Conservation (phyloP, 2,888 invertebrate genomes). For the Hirtodrosophila trivittata region DNA sequence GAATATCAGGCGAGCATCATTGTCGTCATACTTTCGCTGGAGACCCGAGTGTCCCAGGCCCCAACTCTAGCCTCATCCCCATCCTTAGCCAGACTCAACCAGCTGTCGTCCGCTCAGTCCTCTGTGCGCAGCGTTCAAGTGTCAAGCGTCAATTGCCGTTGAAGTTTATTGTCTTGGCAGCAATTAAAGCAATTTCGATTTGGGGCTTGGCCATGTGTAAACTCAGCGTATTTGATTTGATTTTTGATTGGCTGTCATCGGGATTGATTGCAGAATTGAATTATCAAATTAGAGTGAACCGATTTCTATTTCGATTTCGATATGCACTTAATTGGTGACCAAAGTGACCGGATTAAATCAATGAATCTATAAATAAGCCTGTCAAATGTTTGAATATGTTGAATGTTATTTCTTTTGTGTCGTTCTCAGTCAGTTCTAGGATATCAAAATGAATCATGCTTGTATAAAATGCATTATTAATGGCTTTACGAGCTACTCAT, state of each 20-base stretch:
- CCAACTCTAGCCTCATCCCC: slow-evolving; percentile 4
- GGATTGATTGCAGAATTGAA: slow-evolving; percentile 68
- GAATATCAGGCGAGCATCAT: slow-evolving; percentile 51
- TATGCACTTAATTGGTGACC: slow-evolving; percentile 46
- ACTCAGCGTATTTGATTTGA: slow-evolving; percentile 56
- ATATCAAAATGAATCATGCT: not conserved
- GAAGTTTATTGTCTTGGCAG: slow-evolving; percentile 78
- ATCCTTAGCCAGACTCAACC: not conserved
- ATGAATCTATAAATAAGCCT: slow-evolving; percentile 16
- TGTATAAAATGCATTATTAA: slow-evolving; percentile 14
- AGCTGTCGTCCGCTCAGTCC: slow-evolving; percentile 14
- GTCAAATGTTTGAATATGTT: slow-evolving; percentile 10
- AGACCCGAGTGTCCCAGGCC: slow-evolving; percentile 2
- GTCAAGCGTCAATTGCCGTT: slow-evolving; percentile 76
- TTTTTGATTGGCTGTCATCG: slow-evolving; percentile 68
- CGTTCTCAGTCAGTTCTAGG: no score
- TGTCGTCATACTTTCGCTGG: slow-evolving; percentile 71
- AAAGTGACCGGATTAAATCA: slow-evolving; percentile 13
- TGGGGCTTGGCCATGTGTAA: slow-evolving; percentile 58
- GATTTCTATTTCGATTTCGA: slow-evolving; percentile 26
- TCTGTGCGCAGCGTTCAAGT: slow-evolving; percentile 56
- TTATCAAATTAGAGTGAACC: slow-evolving; percentile 65
- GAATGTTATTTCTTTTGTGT: no score
- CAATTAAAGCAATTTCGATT: slow-evolving; percentile 66
- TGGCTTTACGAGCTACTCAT: no score